These are phyloP conservation scores for Lacerta bilineata DNA, from an alignment of 2,797 vertebrate genomes.

Conservation along the genomic window DNA sequence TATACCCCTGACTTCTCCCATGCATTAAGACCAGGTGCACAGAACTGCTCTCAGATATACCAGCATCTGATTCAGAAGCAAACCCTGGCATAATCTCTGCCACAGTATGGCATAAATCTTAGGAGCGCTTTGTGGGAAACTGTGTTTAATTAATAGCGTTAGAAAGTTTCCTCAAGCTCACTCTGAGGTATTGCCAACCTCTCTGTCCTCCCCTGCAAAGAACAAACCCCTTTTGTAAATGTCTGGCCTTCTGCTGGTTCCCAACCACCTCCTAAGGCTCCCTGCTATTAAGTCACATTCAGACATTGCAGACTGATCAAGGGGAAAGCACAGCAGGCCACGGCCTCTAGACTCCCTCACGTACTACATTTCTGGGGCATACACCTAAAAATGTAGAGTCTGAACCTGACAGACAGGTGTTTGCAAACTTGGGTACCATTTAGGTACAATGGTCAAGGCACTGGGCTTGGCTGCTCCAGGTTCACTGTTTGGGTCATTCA, in stretches of 20 bases:
- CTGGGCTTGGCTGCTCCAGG: neutral
- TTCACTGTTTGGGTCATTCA: neutral
- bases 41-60: neutral
- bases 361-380: neutral
- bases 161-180: neutral
- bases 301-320: neutral
- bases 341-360: neutral
- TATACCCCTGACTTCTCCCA: neutral
- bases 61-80: neutral
- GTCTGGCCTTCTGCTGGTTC: neutral
- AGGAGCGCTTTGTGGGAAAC: neutral
- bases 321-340: neutral
- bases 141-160: slow-evolving; percentile 6
- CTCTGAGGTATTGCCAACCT: neutral
- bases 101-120: neutral
- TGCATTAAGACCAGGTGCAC: neutral
- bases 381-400: neutral
- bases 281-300: neutral
- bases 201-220: too few relatives aligned
- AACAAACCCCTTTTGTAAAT: neutral
- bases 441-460: neutral
- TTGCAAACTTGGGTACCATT: neutral
- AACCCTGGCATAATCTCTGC: neutral
- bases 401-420: neutral
- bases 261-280: neutral